Base-by-base conservation (phyloP, 1,140 invertebrate species). In the Macrocentrus cingulum region DNA sequence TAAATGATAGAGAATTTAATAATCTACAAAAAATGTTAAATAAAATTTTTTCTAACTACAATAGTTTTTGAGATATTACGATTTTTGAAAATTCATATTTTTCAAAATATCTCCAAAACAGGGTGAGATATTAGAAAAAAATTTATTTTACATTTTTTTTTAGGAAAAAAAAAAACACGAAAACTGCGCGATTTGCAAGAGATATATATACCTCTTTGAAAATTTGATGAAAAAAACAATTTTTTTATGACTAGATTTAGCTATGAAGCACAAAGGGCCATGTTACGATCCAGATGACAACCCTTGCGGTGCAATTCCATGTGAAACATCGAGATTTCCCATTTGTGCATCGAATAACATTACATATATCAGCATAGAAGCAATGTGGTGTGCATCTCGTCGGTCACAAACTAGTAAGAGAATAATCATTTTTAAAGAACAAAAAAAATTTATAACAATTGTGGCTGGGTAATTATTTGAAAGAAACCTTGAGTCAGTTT, bases 331-430 rank as follows among this genome's bases (percentile, higher is more conserved):
- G 11, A 64, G 66, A 16, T 13, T 57, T 20, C 67, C 69, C 2
- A 66, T 76, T 2, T 72, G 71, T 51, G 69, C 66, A 3, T 64
- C 63, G 13, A 65, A 74, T 25, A 58, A 61, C 20, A 18, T 19
- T 11, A 65, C 67, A 6, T 74, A 74, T 51, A 44, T 66, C 13
- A 66, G 63, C 22, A 63, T 65, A n/a, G 60, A 71, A 44, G 63
- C 71, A 6, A 63, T 73, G 1, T 73, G 67, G 67, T 73, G 71
- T 53, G 62, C 54, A 42, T 11, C 32, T 41, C 62, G 56, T 22
- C 44, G 53, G 49, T 52, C 57, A 51, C 45, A 45, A 56, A n/a
- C 41, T 51, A 48, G 29, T 53, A 56, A 37, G 13, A 39, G 29
- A 11, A 56, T 59, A 62, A 55, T 62, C 50, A 55, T 59, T 62